Evolutionary conservation across 2,113 vertebrate species (phyloP).

Genomic region (Brachyistius frenatus): DNA sequence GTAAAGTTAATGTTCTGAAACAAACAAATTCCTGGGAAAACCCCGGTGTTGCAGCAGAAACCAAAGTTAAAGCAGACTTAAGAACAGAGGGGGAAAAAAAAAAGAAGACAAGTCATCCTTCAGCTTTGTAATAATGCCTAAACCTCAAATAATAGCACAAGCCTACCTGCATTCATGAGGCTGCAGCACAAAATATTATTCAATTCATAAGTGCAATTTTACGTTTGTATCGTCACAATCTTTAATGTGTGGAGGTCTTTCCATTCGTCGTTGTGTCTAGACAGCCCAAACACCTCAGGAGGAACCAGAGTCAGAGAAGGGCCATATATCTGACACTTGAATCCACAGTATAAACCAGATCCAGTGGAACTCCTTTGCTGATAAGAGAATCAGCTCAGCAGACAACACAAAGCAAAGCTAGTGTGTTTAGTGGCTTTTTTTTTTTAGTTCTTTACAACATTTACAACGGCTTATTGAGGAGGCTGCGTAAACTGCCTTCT

Average conservation of each 20-base stretch:
- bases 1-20: slow-evolving; percentile 85
- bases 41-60: slow-evolving; percentile 48
- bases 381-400: slow-evolving; percentile 73
- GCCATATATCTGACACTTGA: slow-evolving; percentile 70
- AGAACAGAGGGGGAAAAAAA: background rate
- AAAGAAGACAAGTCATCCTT: background rate
- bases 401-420: slow-evolving; percentile 60
- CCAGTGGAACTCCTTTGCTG: slow-evolving; percentile 66
- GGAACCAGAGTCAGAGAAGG: slow-evolving; percentile 46
- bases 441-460: slow-evolving; percentile 47
- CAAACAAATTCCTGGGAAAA: slow-evolving; percentile 75
- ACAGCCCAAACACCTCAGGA: slow-evolving; percentile 64
- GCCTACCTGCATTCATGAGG: background rate
- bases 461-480: slow-evolving; percentile 59
- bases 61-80: slow-evolving; percentile 46
- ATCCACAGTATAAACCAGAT: slow-evolving; percentile 69
- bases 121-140: background rate
- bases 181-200: background rate
- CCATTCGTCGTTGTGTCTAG: slow-evolving; percentile 48
- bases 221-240: background rate
- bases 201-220: background rate
- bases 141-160: background rate
- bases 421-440: slow-evolving; percentile 61
- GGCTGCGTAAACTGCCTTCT: slow-evolving; percentile 47
- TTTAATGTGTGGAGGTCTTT: slow-evolving; percentile 13